Evolutionary conservation across 2,113 vertebrate genomes (phyloP), one percentile per base, ranked within the genome.

Genomic region (Thunnus thynnus): DNA sequence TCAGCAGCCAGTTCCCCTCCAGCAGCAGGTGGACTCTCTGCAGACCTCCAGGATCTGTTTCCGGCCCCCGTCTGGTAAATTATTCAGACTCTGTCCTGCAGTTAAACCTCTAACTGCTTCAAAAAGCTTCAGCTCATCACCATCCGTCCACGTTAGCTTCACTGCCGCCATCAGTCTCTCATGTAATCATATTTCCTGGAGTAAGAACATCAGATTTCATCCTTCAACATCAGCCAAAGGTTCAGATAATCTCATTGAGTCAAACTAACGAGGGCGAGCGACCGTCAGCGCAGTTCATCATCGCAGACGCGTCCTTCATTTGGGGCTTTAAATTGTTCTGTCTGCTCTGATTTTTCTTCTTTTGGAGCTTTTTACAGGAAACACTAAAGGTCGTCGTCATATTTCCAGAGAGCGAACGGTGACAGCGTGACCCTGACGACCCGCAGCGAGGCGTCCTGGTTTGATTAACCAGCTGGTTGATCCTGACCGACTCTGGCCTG

Each of bases 191-290:
- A 80, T 92, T 88, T 83, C 22, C 65, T 27, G 18, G 66, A 78
- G 52, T 22, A 25, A 30, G 18, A 22, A 78, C 83, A n/a, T 57
- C 58, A 46, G 73, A 57, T 85, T 82, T 75, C 83, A 87, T 89
- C 75, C 72, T 36, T 88, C 75, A 87, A 32, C 67, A 78, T 91
- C 79, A 50, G 69, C 55, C 18, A 1, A 36, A 27, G 76, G 62
- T 81, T 84, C 9, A 22, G 46, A 73, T 89, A 85, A 90, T 90
- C 77, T 84, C 44, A 87, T 88, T 80, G 64, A 50, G 68, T 50
- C 20, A 32, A 66, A 60, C 36, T 76, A 78, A 88, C 13, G 36
- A 83, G 74, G 13, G 5, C 62, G 46, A 70, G 70, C 0, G 0
- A 30, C 27, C 25, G 50, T 47, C 73, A 16, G 58, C 32, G 47